Evolutionary conservation across 2,888 invertebrate genomes (phyloP).

Genomic region (Leucania comma): DNA sequence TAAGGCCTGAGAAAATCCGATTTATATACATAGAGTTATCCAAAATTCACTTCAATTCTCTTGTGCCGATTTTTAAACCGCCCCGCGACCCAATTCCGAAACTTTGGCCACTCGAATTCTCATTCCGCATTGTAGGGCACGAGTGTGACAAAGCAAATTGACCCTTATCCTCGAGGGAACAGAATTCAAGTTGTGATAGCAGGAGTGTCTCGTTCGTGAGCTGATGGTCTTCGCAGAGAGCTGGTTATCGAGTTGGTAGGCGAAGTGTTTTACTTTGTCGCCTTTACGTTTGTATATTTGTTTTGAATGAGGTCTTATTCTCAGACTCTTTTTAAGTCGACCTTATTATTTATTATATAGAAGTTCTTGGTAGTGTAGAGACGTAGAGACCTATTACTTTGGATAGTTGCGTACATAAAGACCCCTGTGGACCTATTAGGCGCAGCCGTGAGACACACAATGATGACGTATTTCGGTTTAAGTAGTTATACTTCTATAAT

Average conservation of each 20-base stretch:
- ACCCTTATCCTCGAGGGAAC: conserved; percentile 48
- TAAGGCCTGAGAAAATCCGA: conserved; percentile 37
- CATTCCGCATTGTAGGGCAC: conserved; percentile 78
- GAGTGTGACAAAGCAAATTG: conserved; percentile 56
- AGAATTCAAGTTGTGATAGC: conserved; percentile 63
- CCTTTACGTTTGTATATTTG: conserved; percentile 30
- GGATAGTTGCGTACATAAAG: too few species aligned
- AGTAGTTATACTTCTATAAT: too few species aligned
- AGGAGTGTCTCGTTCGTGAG: conserved; percentile 68
- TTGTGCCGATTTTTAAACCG: conserved; percentile 68
- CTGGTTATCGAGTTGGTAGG: conserved; percentile 62
- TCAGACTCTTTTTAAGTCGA: too few species aligned
- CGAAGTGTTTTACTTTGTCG: conserved; percentile 51
- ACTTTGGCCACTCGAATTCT: conserved; percentile 75
- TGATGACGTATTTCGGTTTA: too few species aligned
- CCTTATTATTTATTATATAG: too few species aligned
- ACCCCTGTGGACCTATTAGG: too few species aligned
- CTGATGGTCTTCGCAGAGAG: conserved; percentile 61
- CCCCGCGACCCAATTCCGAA: conserved; percentile 79
- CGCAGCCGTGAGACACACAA: too few species aligned
- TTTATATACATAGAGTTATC: conserved; percentile 55
- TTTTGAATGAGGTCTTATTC: conserved; percentile 6
- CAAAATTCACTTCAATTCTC: conserved; percentile 51
- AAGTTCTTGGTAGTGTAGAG: too few species aligned
- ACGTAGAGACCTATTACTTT: too few species aligned